Evolutionary conservation across 2,797 vertebrate species (phyloP).

Genomic region (Spinus olivaceus): DNA sequence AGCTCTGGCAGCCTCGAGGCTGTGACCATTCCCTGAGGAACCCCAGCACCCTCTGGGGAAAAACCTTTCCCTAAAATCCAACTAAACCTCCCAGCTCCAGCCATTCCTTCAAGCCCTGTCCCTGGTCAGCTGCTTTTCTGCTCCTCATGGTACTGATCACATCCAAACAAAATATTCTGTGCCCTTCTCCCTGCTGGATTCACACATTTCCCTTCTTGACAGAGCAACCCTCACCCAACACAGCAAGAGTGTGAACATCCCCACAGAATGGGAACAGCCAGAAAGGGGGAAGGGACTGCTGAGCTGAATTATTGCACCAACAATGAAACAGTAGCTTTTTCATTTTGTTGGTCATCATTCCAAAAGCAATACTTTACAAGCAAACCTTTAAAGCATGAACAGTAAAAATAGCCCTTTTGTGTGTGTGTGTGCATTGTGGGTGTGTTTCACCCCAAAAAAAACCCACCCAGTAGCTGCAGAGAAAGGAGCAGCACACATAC

Average conservation of each 20-base stretch:
- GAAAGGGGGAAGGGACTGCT: neutral
- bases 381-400: constrained; percentile 8
- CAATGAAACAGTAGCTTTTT: constrained; percentile 28
- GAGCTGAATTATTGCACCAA: neutral
- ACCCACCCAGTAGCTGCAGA: neutral
- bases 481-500: constrained; percentile 49
- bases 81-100: neutral
- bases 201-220: neutral
- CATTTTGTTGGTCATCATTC: constrained; percentile 16
- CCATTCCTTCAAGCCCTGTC: neutral
- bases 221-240: neutral
- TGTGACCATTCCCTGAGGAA: neutral
- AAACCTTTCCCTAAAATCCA: neutral
- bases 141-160: neutral
- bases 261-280: fast-evolving
- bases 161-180: neutral
- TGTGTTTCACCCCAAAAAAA: constrained; percentile 16
- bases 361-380: constrained; percentile 46
- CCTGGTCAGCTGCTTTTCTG: neutral
- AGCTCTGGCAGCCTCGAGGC: neutral
- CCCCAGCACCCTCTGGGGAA: neutral
- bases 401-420: constrained; percentile 30
- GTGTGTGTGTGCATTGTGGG: neutral
- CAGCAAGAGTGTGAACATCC: neutral
- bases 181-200: neutral